Percentiles rank a stretch among this genome's conserved stretches.
phyloP scores from a whole-genome alignment of 2,888 invertebrate genomes.

The Spodoptera exigua region DNA sequence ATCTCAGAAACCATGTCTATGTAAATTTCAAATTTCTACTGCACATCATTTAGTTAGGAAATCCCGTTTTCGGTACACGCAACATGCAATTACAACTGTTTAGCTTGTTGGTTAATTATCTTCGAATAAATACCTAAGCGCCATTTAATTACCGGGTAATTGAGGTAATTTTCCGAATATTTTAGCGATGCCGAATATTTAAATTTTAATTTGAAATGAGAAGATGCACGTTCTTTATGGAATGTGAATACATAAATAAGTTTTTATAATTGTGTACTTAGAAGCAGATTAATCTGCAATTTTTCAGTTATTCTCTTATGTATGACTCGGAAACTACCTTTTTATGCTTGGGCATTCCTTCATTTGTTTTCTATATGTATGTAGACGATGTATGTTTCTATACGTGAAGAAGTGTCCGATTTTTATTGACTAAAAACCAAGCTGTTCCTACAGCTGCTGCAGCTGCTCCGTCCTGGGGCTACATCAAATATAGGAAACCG shows the following conservation, averaged over 20 bases:
- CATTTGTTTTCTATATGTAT: no score
- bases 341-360: no score
- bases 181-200: conserved; percentile 12
- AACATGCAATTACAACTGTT: conserved; percentile 49
- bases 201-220: background rate
- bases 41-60: conserved; percentile 51
- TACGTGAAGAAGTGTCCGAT: no score
- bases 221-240: conserved; percentile 20
- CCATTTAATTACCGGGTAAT: conserved; percentile 50
- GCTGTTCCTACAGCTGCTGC: no score
- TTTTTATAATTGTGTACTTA: no score
- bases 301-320: no score
- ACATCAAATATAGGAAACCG: no score
- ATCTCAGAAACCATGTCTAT: conserved; percentile 64
- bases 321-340: no score
- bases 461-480: no score
- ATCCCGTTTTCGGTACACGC: conserved; percentile 56
- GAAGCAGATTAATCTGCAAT: no score
- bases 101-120: conserved; percentile 50
- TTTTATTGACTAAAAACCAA: no score
- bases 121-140: conserved; percentile 42
- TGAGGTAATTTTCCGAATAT: conserved; percentile 16
- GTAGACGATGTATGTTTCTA: no score
- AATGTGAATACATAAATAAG: background rate
- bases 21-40: conserved; percentile 72